Evolutionary conservation across 1,140 invertebrate species (phyloP), one percentile per base, ranked within the genome.

Genomic region (Phenacoccus solenopsis): DNA sequence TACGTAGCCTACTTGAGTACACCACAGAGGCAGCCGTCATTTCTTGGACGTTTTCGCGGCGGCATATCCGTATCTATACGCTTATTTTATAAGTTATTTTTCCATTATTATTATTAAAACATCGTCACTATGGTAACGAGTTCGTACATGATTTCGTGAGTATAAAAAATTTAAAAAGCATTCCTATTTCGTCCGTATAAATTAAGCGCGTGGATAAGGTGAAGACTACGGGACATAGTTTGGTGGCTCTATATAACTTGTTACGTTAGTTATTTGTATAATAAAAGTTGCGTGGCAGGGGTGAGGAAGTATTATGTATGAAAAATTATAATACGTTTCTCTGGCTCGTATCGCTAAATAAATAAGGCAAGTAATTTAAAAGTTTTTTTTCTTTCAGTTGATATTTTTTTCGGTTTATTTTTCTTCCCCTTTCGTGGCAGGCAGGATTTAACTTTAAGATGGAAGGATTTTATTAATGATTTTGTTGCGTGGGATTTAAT

Each of bases 161-260:
- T 49, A 49, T 49, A 49, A 49, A 49, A 49, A 49, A 49, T 49
- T 49, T 49, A 49, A 49, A n/a, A n/a, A 49, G 38, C 38, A 49
- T 49, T 49, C 38, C 38, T 16, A 49, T 49, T 49, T 49, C 38
- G 38, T 49, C 38, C 12, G 38, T 49, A 49, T 49, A 49, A 49
- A 49, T 49, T 49, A 49, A 49, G 38, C 12, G 20, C 38, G 38
- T 16, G 12, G 38, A 32, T n/a, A 13, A 32, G 30, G 5, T 32
- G 13, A 32, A 32, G 30, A 13, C n/a, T n/a, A n/a, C n/a, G n/a
- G 13, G 30, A 7, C 16, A 16, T 49, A 49, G 13, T 49, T 49
- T 49, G 13, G 38, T 49, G n/a, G 38, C 38, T 49, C n/a, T n/a
- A n/a, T 49, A 49, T 49, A 49, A 49, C 38, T 49, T 49, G 38